A percentile compares a stretch with the other conserved stretches of the same genome.
phyloP scores from a whole-genome alignment of 1,140 invertebrate genomes.

The Dryas iulia region DNA sequence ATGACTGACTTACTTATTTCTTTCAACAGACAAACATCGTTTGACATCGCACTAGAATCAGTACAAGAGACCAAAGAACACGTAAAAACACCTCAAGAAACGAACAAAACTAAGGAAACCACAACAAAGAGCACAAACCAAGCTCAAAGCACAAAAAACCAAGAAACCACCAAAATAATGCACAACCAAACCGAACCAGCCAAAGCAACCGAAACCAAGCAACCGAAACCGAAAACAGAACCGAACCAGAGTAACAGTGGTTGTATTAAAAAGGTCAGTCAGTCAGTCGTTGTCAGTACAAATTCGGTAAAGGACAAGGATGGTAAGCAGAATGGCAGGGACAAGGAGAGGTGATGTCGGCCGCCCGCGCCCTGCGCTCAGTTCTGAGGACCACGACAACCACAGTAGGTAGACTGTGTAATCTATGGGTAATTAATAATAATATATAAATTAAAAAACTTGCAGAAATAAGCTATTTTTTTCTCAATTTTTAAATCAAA shows the following conservation, averaged over 20 bases:
- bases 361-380: slow-evolving; percentile 30
- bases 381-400: slow-evolving; percentile 3
- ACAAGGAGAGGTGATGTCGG: slow-evolving; percentile 34
- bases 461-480: not conserved
- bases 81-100: slow-evolving; percentile 24
- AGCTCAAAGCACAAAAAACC: not conserved
- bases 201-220: not conserved
- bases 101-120: slow-evolving; percentile 19
- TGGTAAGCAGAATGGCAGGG: slow-evolving; percentile 23
- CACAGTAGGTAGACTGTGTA: not conserved
- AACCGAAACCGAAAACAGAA: not conserved
- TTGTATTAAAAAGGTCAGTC: not conserved
- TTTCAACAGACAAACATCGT: slow-evolving; percentile 58
- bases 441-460: not conserved
- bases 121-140: slow-evolving; percentile 4
- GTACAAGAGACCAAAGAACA: slow-evolving; percentile 58
- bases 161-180: slow-evolving; percentile 1
- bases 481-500: not conserved
- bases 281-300: not conserved
- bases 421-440: not conserved
- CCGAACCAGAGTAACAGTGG: not conserved
- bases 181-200: not conserved
- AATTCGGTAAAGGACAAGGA: not conserved
- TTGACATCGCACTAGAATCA: slow-evolving; percentile 62
- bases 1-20: not conserved